These are phyloP conservation scores for Ochropleura leucogaster DNA, from an alignment of 2,888 invertebrate species.

Conservation along the genomic window DNA sequence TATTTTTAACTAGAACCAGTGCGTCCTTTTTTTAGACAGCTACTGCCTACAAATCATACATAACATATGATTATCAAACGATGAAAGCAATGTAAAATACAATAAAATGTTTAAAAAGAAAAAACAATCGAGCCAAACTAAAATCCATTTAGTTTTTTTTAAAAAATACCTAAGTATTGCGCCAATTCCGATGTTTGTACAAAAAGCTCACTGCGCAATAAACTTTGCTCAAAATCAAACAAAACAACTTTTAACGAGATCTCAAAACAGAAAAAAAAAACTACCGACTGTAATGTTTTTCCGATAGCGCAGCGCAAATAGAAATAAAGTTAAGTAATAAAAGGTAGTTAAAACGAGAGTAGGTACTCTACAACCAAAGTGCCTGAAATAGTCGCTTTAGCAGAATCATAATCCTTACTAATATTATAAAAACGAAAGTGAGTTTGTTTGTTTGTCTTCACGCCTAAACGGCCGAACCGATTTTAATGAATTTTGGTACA, in stretches of 20 bases:
- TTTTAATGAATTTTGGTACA: too few relatives aligned
- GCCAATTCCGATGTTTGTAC: neutral
- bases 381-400: too few relatives aligned
- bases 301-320: neutral
- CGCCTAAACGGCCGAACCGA: too few relatives aligned
- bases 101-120: neutral
- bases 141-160: neutral
- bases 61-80: too few relatives aligned
- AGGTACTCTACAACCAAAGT: neutral
- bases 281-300: neutral
- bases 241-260: conserved; percentile 43
- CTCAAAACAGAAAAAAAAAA: conserved; percentile 12
- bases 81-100: too few relatives aligned
- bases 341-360: neutral
- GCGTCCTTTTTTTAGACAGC: neutral
- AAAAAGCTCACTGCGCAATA: conserved; percentile 3
- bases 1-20: neutral
- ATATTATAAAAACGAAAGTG: too few relatives aligned
- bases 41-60: too few relatives aligned
- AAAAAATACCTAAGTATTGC: neutral
- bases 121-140: neutral
- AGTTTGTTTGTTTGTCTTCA: too few relatives aligned
- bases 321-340: neutral
- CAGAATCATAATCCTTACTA: too few relatives aligned
- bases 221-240: conserved; percentile 32